Conservation (phyloP, 2,797 vertebrate genomes). For the Sebastes aleutianus region DNA sequence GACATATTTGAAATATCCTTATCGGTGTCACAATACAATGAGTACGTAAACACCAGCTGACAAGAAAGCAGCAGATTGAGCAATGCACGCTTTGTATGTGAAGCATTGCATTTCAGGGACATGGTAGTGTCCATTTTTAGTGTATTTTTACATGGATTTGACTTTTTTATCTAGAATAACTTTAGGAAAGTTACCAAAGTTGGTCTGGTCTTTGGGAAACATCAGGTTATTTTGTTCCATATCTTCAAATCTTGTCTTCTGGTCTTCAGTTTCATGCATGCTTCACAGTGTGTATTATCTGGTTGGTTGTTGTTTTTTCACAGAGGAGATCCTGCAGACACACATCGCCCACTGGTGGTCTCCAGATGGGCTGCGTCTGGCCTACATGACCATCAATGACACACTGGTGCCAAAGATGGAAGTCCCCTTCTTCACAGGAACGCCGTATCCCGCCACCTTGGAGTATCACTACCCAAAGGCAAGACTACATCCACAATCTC, state of each 20-base stretch:
- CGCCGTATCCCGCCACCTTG: constrained; percentile 86
- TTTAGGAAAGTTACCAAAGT: neutral
- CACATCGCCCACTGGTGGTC: constrained; percentile 98
- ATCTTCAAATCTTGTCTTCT: neutral
- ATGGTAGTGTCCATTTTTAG: neutral
- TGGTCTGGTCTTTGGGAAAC: neutral
- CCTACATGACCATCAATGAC: constrained; percentile 95
- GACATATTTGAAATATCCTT: constrained; percentile 4
- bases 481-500: constrained; percentile 42
- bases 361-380: constrained; percentile 92
- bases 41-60: neutral
- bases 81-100: neutral
- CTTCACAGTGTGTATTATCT: neutral
- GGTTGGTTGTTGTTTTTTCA: neutral
- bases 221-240: neutral
- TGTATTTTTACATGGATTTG: neutral
- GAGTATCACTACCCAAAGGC: constrained; percentile 97
- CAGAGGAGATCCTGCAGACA: constrained; percentile 96
- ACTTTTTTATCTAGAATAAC: neutral
- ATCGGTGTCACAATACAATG: constrained; percentile 11
- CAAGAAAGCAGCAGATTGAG: neutral
- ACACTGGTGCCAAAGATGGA: constrained; percentile 95
- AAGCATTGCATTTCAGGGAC: neutral
- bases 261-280: neutral
- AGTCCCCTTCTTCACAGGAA: constrained; percentile 90